phyloP scores from a whole-genome alignment of 2,113 vertebrate species.

The Pseudonaja textilis region DNA sequence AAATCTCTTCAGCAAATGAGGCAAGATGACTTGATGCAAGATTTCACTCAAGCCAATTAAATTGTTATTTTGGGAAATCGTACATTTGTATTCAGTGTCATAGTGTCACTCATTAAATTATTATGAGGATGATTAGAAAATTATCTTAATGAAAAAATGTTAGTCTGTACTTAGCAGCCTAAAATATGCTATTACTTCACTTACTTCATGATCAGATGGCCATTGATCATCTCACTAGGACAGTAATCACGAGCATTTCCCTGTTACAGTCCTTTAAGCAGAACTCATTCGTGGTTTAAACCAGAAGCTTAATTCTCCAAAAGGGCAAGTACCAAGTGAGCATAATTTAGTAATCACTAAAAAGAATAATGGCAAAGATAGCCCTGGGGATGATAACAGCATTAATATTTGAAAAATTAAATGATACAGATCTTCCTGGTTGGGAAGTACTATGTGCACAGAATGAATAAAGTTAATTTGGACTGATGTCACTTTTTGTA shows the following conservation, averaged over 20 bases:
- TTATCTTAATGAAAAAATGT: conserved; percentile 78
- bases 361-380: not conserved
- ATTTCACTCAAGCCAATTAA: conserved; percentile 84
- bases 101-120: conserved; percentile 82
- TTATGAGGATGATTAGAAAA: conserved; percentile 81
- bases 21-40: conserved; percentile 80
- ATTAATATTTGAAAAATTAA: not conserved
- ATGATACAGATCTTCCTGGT: not conserved
- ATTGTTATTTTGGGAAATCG: conserved; percentile 84
- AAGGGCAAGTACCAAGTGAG: not conserved
- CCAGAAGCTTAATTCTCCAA: not conserved
- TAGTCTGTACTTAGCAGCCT: conserved; percentile 72
- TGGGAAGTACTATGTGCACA: not conserved
- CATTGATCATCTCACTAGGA: conserved; percentile 51
- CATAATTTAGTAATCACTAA: not conserved
- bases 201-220: conserved; percentile 52
- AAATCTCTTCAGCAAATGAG: conserved; percentile 72
- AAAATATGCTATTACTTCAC: conserved; percentile 70
- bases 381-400: not conserved
- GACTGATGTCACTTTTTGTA: not conserved
- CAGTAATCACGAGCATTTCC: conserved; percentile 29
- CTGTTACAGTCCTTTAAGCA: conserved; percentile 31
- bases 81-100: conserved; percentile 81
- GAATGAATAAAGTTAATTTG: not conserved
- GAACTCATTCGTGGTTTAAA: not conserved